Base-by-base conservation (phyloP, 2,113 vertebrate genomes). In the Caranx melampygus region DNA sequence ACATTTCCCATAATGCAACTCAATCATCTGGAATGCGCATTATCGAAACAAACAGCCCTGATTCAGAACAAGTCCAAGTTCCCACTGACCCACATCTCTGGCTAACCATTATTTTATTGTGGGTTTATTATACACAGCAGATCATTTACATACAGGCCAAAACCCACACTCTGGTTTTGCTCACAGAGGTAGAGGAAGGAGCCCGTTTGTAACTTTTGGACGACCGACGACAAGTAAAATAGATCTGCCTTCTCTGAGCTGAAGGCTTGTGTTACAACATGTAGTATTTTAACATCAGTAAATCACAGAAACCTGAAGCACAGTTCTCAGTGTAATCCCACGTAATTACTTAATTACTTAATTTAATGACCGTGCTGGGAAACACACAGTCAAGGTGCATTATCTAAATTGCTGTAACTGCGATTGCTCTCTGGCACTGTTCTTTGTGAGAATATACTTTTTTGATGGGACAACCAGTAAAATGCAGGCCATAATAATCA, bases 41-140 rank as follows among this genome's bases (percentile, higher is more conserved):
- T 11, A 21, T 21, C 51, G 3, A 20, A 51, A 20, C 49, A 51
- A 51, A 51, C 49, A 26, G 20, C 20, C 18, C 18, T 9, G 20
- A n/a, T n/a, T 11, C 20, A 52, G 15, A 49, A 49, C 47, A 49
- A 49, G 16, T 6, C 16, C 15, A 6, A 6, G 47, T 54, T 75
- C 55, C 40, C 65, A 42, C 42, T 11, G 13, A 33, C 65, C 35
- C n/a, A 31, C 35, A 40, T 31, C 78, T 42, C 68, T 40, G 64
- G 62, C 65, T 71, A 61, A 74, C 74, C 58, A 59, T 68, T 49
- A 60, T 54, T 65, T 72, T 84, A 86, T 76, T 72, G 78, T 58
- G 47, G n/a, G 40, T 8, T 42, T 9, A 42, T 79, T 75, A 62
- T 80, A 54, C 62, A 61, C 61, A 72, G 44, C 31, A 61, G 57